Conservation (phyloP, 1,140 invertebrate species). For the Anastrepha obliqua region DNA sequence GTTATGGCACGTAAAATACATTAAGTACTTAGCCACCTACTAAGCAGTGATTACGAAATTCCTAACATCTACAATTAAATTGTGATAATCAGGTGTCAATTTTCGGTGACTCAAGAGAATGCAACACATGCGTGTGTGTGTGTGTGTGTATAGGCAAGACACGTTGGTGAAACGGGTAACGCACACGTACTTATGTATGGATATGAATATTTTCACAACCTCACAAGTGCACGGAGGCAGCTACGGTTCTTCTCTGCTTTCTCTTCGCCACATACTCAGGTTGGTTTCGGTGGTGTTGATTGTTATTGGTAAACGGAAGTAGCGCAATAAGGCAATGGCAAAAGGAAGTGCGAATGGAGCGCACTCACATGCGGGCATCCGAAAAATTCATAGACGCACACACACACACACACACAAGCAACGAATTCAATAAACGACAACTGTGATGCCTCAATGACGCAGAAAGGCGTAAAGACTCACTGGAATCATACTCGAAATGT, state of each 20-base stretch:
- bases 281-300: neutral
- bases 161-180: neutral
- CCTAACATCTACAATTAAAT: constrained; percentile 33
- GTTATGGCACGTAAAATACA: constrained; percentile 38
- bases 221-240: neutral
- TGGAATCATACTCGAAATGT: neutral
- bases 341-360: neutral
- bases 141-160: neutral
- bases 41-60: constrained; percentile 33
- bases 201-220: too few relatives aligned
- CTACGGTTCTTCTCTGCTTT: neutral
- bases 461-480: neutral
- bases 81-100: constrained; percentile 32
- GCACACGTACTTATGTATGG: too few relatives aligned
- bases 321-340: neutral
- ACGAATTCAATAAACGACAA: neutral
- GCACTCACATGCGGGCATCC: neutral
- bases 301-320: constrained; percentile 28
- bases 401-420: neutral
- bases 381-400: neutral
- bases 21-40: neutral
- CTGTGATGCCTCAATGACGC: neutral
- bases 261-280: neutral
- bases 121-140: too few relatives aligned
- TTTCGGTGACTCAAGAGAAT: neutral